Conservation (phyloP, 2,797 vertebrate genomes). For the Salmo trutta region DNA sequence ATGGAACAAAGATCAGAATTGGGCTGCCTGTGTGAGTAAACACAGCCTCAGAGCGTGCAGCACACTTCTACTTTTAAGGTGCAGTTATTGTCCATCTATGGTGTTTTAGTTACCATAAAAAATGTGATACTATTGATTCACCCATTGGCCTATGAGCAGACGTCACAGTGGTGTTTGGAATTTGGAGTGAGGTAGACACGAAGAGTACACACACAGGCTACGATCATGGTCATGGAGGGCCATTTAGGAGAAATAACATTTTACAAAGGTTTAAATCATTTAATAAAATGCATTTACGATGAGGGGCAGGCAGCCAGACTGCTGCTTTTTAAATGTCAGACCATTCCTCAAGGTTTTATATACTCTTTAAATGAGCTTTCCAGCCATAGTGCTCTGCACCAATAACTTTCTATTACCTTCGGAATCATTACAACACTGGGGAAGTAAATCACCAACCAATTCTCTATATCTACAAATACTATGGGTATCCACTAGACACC, state of each 20-base stretch:
- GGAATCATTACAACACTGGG: slow-evolving; percentile 33
- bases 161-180: not conserved
- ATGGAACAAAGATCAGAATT: too few relatives aligned
- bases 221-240: not conserved
- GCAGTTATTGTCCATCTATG: not conserved
- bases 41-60: too few relatives aligned
- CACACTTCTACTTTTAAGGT: not conserved
- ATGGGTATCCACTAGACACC: slow-evolving; percentile 11
- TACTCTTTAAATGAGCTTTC: slow-evolving; percentile 36
- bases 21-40: too few relatives aligned
- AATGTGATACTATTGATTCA: not conserved
- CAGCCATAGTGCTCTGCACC: slow-evolving; percentile 15
- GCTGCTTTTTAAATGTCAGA: slow-evolving; percentile 31
- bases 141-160: not conserved
- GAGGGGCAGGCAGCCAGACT: slow-evolving; percentile 2
- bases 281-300: slow-evolving; percentile 30
- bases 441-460: not conserved
- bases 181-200: not conserved
- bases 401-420: slow-evolving; percentile 32
- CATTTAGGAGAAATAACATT: slow-evolving; percentile 2
- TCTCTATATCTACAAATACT: slow-evolving; percentile 8
- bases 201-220: slow-evolving; percentile 1
- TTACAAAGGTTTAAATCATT: slow-evolving; percentile 16
- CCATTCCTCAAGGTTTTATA: slow-evolving; percentile 33
- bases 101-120: not conserved